Conservation (phyloP, 2,888 invertebrate species). For the Eupithecia centaureata region DNA sequence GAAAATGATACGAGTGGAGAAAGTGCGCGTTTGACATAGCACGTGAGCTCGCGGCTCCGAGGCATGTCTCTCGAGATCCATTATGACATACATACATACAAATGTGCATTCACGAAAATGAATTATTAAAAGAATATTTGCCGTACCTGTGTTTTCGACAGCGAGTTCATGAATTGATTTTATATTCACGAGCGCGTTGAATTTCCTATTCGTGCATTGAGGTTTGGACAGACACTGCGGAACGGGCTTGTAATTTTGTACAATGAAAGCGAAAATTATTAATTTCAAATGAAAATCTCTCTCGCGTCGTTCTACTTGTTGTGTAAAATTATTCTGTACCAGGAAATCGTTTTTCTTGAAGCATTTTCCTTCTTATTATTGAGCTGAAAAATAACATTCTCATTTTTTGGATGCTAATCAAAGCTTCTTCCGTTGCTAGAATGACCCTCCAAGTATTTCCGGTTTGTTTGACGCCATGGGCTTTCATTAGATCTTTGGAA, state of each 20-base stretch:
- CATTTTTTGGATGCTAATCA: background rate
- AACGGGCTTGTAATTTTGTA: conserved; percentile 24
- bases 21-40: conserved; percentile 63
- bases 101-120: conserved; percentile 35
- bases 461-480: background rate
- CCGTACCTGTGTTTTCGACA: conserved; percentile 11
- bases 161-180: conserved; percentile 22
- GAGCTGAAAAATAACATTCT: conserved; percentile 8
- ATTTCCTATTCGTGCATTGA: conserved; percentile 23
- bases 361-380: conserved; percentile 5
- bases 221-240: conserved; percentile 12
- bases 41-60: conserved; percentile 51
- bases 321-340: conserved; percentile 11
- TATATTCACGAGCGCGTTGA: conserved; percentile 17
- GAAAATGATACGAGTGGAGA: conserved; percentile 54
- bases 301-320: conserved; percentile 14
- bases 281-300: conserved; percentile 31
- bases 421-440: background rate
- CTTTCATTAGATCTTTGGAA: conserved; percentile 4
- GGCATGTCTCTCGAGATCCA: conserved; percentile 51
- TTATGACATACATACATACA: conserved; percentile 52
- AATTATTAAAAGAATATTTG: conserved; percentile 12
- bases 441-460: background rate
- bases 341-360: conserved; percentile 12
- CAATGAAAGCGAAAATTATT: conserved; percentile 30